A percentile compares a stretch with the other conserved stretches of the same genome.
phyloP scores from a whole-genome alignment of 2,888 invertebrate species.

The Campopleginae sp. region DNA sequence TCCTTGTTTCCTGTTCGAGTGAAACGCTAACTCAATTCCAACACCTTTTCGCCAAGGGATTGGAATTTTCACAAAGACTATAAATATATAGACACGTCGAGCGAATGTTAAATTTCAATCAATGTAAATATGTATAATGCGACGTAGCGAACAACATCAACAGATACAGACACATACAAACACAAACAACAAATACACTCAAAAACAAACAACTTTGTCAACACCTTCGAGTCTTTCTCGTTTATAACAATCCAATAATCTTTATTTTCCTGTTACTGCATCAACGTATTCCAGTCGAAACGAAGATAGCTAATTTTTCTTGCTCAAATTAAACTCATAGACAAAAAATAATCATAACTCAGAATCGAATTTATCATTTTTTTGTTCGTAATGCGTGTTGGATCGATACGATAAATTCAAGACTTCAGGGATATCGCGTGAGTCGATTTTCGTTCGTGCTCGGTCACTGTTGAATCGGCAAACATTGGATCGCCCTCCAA shows the following conservation, averaged over 20 bases:
- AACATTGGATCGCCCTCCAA: neutral
- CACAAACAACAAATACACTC: conserved; percentile 11
- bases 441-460: neutral
- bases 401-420: conserved; percentile 7
- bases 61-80: conserved; percentile 52
- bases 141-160: conserved; percentile 48
- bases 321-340: conserved; percentile 10
- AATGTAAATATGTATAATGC: conserved; percentile 69
- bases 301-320: neutral
- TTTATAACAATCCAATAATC: conserved; percentile 3
- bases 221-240: conserved; percentile 8
- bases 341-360: conserved; percentile 23
- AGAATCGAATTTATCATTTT: conserved; percentile 42
- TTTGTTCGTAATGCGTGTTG: conserved; percentile 26
- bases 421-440: neutral
- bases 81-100: conserved; percentile 35
- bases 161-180: conserved; percentile 17
- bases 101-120: conserved; percentile 60
- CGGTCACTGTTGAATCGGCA: neutral
- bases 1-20: conserved; percentile 23
- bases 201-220: conserved; percentile 13
- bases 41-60: conserved; percentile 52
- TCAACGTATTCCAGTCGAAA: conserved; percentile 11
- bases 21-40: conserved; percentile 28
- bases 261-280: neutral